Conservation (phyloP, 2,888 invertebrate genomes). For the Caenorhabditis virilis region DNA sequence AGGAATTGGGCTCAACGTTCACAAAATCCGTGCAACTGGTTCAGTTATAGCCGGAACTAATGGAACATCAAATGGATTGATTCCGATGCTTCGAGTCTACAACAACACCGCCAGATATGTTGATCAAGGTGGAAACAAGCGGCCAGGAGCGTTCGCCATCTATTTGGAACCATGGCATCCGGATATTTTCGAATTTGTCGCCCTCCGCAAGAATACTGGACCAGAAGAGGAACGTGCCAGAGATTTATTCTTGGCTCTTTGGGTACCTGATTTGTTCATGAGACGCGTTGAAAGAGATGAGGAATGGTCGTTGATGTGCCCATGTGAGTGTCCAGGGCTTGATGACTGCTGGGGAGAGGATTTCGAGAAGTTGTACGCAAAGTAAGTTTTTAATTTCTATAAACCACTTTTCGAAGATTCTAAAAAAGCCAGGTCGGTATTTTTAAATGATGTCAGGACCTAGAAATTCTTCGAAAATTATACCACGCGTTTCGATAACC, state of each 20-base stretch:
- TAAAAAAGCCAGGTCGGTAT: too few relatives aligned
- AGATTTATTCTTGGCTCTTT: slow-evolving; percentile 92
- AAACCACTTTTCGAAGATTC: too few relatives aligned
- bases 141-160: slow-evolving; percentile 95
- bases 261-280: slow-evolving; percentile 98
- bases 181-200: slow-evolving; percentile 91
- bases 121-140: slow-evolving; percentile 95
- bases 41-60: slow-evolving; percentile 91
- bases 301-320: slow-evolving; percentile 95
- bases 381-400: too few relatives aligned
- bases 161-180: slow-evolving; percentile 99
- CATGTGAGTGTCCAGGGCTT: slow-evolving; percentile 87
- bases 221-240: slow-evolving; percentile 87
- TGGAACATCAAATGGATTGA: slow-evolving; percentile 90
- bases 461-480: too few relatives aligned
- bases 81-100: slow-evolving; percentile 92
- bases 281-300: slow-evolving; percentile 75
- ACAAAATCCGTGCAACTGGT: slow-evolving; percentile 90
- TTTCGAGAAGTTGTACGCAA: slow-evolving; percentile 84
- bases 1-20: slow-evolving; percentile 93
- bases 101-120: slow-evolving; percentile 95
- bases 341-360: slow-evolving; percentile 91
- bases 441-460: too few relatives aligned
- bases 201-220: slow-evolving; percentile 90
- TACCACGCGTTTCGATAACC: too few relatives aligned